Base-by-base conservation (phyloP, 2,113 vertebrate genomes). In the Apus apus region DNA sequence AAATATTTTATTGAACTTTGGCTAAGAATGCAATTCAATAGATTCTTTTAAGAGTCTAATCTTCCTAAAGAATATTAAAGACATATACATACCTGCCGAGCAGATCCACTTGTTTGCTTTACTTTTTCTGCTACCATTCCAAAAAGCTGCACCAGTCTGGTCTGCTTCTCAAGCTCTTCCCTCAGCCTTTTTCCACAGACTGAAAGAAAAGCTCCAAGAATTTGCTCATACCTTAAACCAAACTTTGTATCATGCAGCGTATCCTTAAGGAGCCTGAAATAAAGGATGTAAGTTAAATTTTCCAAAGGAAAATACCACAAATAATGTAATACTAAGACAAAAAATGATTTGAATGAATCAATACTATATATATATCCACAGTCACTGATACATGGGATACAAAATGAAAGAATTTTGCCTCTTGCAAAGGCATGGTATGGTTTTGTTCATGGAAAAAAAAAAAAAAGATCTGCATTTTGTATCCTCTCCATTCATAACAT, bases 51-150 rank as follows among this genome's bases (percentile, higher is more conserved):
- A 85, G 19, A 25, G 26, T 21, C 45, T 76, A 18, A 67, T 67
- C 40, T 70, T 74, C 25, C 40, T 53, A 64, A 43, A 77, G 6
- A 36, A 45, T 7, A 78, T n/a, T 38, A 61, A 61, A 89, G 68
- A 66, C 23, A 27, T 1, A 76, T 71, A 96, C 74, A 66, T 60
- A 99, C 99, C 98, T 99, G 99, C 92, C 99, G 97, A 29, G 98
- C 92, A 64, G 99, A 99, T 89, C 99, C 99, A 91, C 98, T 98
- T 1, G 99, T 98, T 95, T 99, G 99, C 38, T 98, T 98, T 76
- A 99, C 99, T 96, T 98, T 99, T 98, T 99, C 99, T 26, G 99
- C 99, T 87, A 99, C 98, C 27, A 98, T 97, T 86, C 98, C 99
- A 95, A 99, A 97, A 87, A 99, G 97, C 26, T 98, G 99, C 56